Conservation (phyloP, 2,888 invertebrate species). For the Dilophus febrilis region DNA sequence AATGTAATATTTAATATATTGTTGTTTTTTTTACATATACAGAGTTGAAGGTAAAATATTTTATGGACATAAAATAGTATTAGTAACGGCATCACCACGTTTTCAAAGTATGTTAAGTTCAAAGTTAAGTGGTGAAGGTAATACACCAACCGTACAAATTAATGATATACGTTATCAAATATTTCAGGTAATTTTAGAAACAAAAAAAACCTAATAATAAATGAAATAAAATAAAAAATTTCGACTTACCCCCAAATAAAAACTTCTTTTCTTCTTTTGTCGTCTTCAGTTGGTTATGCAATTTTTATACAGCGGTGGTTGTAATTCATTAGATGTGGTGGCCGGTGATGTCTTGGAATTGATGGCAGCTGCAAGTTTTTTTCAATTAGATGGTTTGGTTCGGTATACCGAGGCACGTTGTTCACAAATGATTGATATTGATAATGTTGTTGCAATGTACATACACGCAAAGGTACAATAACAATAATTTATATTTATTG, state of each 20-base stretch:
- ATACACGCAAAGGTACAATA: slow-evolving; percentile 79
- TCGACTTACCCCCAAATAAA: not conserved
- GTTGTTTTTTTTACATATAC: slow-evolving; percentile 8
- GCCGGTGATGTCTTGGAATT: slow-evolving; percentile 70
- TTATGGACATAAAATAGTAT: slow-evolving; percentile 85
- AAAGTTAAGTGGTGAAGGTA: slow-evolving; percentile 52
- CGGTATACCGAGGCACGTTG: slow-evolving; percentile 75
- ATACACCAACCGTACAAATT: slow-evolving; percentile 73
- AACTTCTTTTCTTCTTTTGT: slow-evolving; percentile 4
- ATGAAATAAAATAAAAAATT: not conserved
- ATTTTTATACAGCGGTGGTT: slow-evolving; percentile 80
- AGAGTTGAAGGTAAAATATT: slow-evolving; percentile 79
- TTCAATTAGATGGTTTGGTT: slow-evolving; percentile 70
- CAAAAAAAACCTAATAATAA: not conserved
- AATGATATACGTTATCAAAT: slow-evolving; percentile 85
- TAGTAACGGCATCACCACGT: slow-evolving; percentile 76
- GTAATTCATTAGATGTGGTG: slow-evolving; percentile 58
- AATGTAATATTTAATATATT: no score
- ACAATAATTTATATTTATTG: no score
- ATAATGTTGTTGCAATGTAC: slow-evolving; percentile 82
- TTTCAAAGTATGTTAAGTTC: slow-evolving; percentile 72
- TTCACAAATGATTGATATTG: slow-evolving; percentile 65
- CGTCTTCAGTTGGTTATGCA: slow-evolving; percentile 70
- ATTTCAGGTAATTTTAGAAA: slow-evolving; percentile 49
- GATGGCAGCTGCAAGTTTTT: slow-evolving; percentile 83